phyloP scores from a whole-genome alignment of 2,797 vertebrate species.

The Alca torda region DNA sequence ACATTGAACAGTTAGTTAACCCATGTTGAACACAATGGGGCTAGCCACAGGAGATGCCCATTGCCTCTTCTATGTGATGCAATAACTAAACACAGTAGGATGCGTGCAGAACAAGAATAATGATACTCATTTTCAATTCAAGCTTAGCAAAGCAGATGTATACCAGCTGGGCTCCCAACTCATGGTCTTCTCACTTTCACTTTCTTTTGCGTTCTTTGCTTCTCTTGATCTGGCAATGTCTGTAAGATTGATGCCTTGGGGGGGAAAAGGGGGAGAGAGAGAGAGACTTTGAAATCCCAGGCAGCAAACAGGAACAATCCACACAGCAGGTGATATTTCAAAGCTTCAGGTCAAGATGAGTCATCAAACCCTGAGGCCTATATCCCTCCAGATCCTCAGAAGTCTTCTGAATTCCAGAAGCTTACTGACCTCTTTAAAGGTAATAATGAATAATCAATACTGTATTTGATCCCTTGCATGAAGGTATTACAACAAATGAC shows the following conservation, averaged over 20 bases:
- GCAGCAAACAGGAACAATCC: conserved; percentile 33
- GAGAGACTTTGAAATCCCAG: conserved; percentile 47
- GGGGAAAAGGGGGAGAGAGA: not conserved
- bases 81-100: not conserved
- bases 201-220: conserved; percentile 56
- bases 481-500: conserved; percentile 34
- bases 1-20: not conserved
- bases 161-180: conserved; percentile 11
- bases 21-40: not conserved
- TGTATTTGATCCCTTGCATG: conserved; percentile 55
- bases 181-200: conserved; percentile 27
- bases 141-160: conserved; percentile 36
- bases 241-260: conserved; percentile 7
- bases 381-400: conserved; percentile 23
- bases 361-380: conserved; percentile 29
- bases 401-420: conserved; percentile 58
- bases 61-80: not conserved
- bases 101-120: not conserved
- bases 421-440: conserved; percentile 52
- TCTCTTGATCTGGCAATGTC: conserved; percentile 47
- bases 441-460: conserved; percentile 66
- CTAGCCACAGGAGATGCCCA: not conserved
- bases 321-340: conserved; percentile 66
- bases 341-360: conserved; percentile 58
- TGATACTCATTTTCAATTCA: conserved; percentile 11